A percentile compares a stretch with the other conserved stretches of the same genome.
These are phyloP conservation scores for Sapayoa aenigma DNA, from an alignment of 2,113 vertebrate genomes.

Conservation along the genomic window DNA sequence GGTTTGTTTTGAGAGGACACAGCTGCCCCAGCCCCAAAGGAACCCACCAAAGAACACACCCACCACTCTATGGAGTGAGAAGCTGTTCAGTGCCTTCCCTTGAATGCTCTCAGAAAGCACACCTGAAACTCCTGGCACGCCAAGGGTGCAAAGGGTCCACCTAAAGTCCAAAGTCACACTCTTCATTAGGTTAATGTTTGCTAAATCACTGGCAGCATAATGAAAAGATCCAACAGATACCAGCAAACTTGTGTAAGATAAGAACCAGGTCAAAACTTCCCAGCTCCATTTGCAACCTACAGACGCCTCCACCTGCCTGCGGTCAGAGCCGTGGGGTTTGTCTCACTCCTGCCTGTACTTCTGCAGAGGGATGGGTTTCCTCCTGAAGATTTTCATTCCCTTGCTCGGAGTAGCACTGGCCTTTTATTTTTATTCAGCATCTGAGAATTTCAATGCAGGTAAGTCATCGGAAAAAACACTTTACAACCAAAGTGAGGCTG, in stretches of 20 bases:
- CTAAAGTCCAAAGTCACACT: background rate
- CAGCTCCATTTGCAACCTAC: background rate
- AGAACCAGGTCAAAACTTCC: background rate
- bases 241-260: background rate
- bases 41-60: accelerated
- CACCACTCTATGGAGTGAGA: accelerated
- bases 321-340: accelerated
- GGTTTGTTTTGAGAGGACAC: background rate
- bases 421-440: conserved; percentile 68
- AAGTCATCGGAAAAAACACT: background rate
- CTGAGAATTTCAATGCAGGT: conserved; percentile 69
- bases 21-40: background rate
- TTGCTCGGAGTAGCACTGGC: conserved; percentile 64
- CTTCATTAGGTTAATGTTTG: conserved; percentile 2
- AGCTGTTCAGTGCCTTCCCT: background rate
- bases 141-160: background rate
- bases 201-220: background rate
- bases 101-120: background rate
- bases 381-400: conserved; percentile 65
- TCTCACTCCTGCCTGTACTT: background rate
- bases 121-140: background rate
- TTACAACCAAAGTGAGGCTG: background rate
- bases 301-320: accelerated
- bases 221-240: background rate
- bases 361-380: conserved; percentile 57